phyloP scores from a whole-genome alignment of 2,113 vertebrate species.

The Pardalotus punctatus region DNA sequence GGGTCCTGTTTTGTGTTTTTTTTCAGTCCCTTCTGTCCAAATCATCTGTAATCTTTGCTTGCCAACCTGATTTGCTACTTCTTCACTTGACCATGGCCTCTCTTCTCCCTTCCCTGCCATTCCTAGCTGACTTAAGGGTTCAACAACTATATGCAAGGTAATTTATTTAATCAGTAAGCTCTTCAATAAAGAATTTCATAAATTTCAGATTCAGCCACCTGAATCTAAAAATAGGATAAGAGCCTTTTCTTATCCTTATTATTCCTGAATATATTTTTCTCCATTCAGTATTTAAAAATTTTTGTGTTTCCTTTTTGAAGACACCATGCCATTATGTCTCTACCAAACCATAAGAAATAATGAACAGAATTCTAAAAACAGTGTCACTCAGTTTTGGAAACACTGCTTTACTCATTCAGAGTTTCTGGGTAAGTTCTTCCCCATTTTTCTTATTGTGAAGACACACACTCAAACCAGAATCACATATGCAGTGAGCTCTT shows the following conservation, averaged over 20 bases:
- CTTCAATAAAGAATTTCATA: not conserved
- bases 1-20: rapidly evolving
- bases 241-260: not conserved
- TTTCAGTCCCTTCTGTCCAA: not conserved
- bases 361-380: not conserved
- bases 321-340: not conserved
- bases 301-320: not conserved
- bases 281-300: not conserved
- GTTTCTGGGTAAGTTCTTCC: not conserved
- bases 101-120: not conserved
- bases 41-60: not conserved
- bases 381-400: not conserved
- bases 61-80: not conserved
- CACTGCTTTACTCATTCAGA: not conserved
- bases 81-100: not conserved
- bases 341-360: not conserved
- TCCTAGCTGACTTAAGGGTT: not conserved
- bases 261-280: not conserved
- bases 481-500: not conserved
- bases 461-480: not conserved
- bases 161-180: not conserved
- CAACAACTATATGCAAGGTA: not conserved
- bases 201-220: not conserved
- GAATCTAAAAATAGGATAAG: not conserved
- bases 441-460: not conserved